Evolutionary conservation across 2,888 invertebrate species (phyloP), one percentile per base, ranked within the genome.

Genomic region (Octonoba sinensis): DNA sequence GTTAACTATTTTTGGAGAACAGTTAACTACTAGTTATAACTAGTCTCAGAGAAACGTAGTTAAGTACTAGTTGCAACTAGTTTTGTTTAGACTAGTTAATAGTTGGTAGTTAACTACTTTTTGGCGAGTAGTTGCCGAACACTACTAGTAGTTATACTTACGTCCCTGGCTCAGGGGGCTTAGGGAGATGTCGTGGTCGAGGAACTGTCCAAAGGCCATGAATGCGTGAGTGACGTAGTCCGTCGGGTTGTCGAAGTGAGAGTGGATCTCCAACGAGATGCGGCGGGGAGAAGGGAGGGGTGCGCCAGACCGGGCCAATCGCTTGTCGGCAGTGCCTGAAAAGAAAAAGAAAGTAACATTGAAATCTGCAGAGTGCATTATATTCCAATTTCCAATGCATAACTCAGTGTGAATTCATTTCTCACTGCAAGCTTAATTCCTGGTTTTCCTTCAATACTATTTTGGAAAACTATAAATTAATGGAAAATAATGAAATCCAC

Each of bases 141-240:
- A 6, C 36, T 36, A 27, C 6, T 27, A n/a, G n/a, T n/a, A n/a
- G n/a, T n/a, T n/a, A 13, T 36, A 64, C 44, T 49, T 69, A 73
- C 49, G 65, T 64, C 79, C 79, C 18, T 47, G 24, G 51, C 67
- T 72, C 4, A 75, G 54, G 46, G 96, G 97, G 0, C 96, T 96
- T 92, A 96, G 93, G 0, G 97, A 96, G 71, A 97, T 91, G 88
- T 97, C 97, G 89, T 98, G 97, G 88, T 97, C 97, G 22, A 97
- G 88, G 86, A 98, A 90, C 88, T 97, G 97, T 0, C 96, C 97
- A 86, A 93, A 96, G 90, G 96, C 97, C 97, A 97, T 97, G 57
- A 94, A 92, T 94, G 97, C 95, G 20, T 97, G 90, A 0, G 96
- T 94, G 88, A 83, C 76, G 47, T 96, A 96, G 0, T 96, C 95